Evolutionary conservation across 2,113 vertebrate genomes (phyloP).

Genomic region (Crotophaga sulcirostris): DNA sequence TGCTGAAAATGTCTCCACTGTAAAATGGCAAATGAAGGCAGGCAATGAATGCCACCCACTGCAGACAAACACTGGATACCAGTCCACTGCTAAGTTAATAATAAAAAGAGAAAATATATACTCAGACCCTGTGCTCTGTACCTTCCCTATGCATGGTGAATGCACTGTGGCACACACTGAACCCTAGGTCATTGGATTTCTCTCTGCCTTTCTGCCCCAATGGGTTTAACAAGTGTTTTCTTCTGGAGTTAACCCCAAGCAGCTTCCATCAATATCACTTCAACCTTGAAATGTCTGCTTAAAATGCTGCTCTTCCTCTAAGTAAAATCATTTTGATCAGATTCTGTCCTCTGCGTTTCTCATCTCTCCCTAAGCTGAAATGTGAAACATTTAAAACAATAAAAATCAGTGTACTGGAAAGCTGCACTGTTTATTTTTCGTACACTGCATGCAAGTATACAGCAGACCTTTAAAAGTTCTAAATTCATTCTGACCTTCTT

Average conservation of each 20-base stretch:
- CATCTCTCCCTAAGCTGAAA: conserved; percentile 49
- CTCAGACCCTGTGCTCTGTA: background rate
- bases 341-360: conserved; percentile 17
- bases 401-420: conserved; percentile 66
- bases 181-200: background rate
- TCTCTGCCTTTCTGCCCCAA: conserved; percentile 16
- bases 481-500: conserved; percentile 68
- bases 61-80: background rate
- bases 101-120: background rate
- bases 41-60: background rate
- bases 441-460: conserved; percentile 30
- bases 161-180: background rate
- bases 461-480: conserved; percentile 56
- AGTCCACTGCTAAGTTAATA: background rate
- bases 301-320: conserved; percentile 44
- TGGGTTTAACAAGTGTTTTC: conserved; percentile 25
- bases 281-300: conserved; percentile 53
- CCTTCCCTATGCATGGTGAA: background rate
- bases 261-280: conserved; percentile 14
- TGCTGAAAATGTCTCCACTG: background rate
- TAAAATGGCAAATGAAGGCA: background rate
- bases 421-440: conserved; percentile 42
- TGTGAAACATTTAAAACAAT: conserved; percentile 67
- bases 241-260: background rate
- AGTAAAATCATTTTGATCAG: conserved; percentile 32